These are phyloP conservation scores for Cotesia vestalis DNA, from an alignment of 1,140 invertebrate species.

Conservation along the genomic window DNA sequence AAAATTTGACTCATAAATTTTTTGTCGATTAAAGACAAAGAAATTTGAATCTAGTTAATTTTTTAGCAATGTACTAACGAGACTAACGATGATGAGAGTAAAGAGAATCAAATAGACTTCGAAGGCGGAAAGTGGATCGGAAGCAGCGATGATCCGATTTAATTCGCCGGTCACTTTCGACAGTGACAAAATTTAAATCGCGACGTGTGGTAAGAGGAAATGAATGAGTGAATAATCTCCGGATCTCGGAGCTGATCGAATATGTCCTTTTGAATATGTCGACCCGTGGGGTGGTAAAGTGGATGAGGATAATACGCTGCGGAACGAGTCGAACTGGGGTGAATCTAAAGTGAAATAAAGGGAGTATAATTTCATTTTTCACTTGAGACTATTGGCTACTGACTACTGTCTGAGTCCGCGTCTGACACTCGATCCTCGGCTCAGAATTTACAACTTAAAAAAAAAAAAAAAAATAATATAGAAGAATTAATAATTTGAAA, in stretches of 20 bases:
- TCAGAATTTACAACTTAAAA: no score
- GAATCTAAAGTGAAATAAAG: conserved; percentile 61
- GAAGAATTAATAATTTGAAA: no score
- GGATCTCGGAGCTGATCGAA: no score
- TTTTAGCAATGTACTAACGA: neutral
- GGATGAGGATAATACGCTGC: conserved; percentile 60
- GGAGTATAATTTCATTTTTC: conserved; percentile 58
- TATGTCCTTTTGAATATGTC: conserved; percentile 49
- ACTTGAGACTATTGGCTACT: conserved; percentile 31
- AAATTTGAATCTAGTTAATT: no score
- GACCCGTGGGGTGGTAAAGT: conserved; percentile 53
- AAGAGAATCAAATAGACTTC: conserved; percentile 8
- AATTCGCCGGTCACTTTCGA: conserved; percentile 57
- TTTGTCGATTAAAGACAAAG: no score
- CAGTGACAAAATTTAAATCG: conserved; percentile 62
- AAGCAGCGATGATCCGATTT: conserved; percentile 57
- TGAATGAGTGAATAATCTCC: conserved; percentile 14
- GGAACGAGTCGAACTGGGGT: conserved; percentile 55
- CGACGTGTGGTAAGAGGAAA: conserved; percentile 41
- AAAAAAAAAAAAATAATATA: no score
- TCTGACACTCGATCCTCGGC: no score
- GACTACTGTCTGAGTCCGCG: no score
- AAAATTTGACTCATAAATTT: no score
- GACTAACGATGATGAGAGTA: conserved; percentile 13
- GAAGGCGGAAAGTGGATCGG: conserved; percentile 16